Conservation (phyloP, 2,797 vertebrate genomes). For the Spatula clypeata region DNA sequence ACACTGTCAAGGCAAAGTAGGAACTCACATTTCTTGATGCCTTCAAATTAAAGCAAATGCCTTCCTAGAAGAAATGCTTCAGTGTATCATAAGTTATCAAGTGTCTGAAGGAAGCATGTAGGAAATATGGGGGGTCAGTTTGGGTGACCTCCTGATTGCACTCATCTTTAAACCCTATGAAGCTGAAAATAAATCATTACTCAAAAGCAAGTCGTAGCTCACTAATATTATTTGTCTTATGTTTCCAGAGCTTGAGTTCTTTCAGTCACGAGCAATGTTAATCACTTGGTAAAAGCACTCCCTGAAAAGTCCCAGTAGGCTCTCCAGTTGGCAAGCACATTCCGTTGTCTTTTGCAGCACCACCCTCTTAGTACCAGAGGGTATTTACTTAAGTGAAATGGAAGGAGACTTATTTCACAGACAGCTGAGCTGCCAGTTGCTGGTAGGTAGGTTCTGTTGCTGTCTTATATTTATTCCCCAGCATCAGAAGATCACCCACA, state of each 20-base stretch:
- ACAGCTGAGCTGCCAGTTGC: not conserved
- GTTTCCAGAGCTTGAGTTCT: not conserved
- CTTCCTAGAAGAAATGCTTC: not conserved
- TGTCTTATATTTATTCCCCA: not conserved
- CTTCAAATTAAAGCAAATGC: not conserved
- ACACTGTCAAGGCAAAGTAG: not conserved
- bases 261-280: not conserved
- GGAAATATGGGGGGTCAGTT: not conserved
- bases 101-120: not conserved
- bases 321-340: not conserved
- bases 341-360: not conserved
- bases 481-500: accelerated
- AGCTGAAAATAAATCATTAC: not conserved
- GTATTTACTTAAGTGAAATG: not conserved
- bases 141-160: not conserved
- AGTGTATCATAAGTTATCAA: not conserved
- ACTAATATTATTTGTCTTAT: not conserved
- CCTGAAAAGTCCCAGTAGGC: accelerated
- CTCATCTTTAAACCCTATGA: not conserved
- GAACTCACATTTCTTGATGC: not conserved
- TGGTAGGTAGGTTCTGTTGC: not conserved
- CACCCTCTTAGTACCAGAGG: not conserved
- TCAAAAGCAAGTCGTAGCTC: not conserved
- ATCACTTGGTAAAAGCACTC: not conserved
- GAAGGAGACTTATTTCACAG: not conserved